Conservation (phyloP, 1,140 invertebrate genomes). For the Zaprionus taronus region DNA sequence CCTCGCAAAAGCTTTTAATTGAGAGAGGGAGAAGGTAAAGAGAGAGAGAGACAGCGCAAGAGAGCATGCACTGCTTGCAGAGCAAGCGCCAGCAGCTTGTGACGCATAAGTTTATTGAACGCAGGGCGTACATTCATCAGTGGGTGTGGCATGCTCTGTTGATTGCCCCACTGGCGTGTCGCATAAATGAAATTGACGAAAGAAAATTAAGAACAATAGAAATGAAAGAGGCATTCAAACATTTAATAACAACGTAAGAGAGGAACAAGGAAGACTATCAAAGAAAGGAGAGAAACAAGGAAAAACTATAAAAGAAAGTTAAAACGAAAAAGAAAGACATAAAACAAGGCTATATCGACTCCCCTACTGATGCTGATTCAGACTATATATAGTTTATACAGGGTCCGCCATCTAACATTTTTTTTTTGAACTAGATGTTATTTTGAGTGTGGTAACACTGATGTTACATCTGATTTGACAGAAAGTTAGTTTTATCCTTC, state of each 20-base stretch:
- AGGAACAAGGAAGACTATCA: no score
- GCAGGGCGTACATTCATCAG: not conserved
- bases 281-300: no score
- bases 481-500: no score
- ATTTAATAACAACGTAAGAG: not conserved
- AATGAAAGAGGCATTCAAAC: not conserved
- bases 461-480: no score
- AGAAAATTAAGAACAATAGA: not conserved
- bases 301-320: no score
- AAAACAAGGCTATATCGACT: no score
- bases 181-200: conserved; percentile 63
- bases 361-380: no score
- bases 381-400: no score
- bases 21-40: conserved; percentile 19
- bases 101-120: conserved; percentile 63
- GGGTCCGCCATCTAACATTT: no score
- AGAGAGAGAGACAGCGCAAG: not conserved
- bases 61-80: not conserved
- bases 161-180: not conserved
- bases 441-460: no score
- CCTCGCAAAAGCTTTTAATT: conserved; percentile 62
- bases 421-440: no score
- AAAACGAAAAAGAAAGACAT: no score
- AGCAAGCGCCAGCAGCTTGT: conserved; percentile 25
- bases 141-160: conserved; percentile 39